Evolutionary conservation across 2,888 invertebrate genomes (phyloP).

Genomic region (Lasius fuliginosus): DNA sequence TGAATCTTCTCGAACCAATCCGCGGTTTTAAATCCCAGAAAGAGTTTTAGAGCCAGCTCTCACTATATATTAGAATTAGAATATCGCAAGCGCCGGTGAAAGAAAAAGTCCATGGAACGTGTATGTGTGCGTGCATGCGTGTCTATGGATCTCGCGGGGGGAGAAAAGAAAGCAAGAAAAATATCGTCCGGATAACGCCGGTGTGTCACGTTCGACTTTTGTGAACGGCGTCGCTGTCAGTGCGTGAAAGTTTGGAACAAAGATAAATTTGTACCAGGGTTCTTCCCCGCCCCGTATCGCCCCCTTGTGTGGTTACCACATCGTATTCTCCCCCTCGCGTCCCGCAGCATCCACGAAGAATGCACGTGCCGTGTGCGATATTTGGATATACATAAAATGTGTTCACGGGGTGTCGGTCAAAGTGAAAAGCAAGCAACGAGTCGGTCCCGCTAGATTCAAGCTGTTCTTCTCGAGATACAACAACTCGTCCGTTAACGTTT

Average conservation of each 20-base stretch:
- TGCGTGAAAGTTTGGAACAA: constrained; percentile 83
- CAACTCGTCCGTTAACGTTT: constrained; percentile 3
- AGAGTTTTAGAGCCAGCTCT: background rate
- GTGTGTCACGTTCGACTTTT: constrained; percentile 63
- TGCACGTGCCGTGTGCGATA: constrained; percentile 13
- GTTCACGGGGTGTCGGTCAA: constrained; percentile 57
- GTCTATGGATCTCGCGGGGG: background rate
- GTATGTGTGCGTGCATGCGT: background rate
- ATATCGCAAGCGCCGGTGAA: background rate
- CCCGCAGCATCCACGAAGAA: constrained; percentile 15
- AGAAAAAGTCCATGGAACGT: background rate
- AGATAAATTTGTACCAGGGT: constrained; percentile 81
- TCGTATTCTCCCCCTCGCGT: constrained; percentile 58
- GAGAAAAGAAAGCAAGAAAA: constrained; percentile 59
- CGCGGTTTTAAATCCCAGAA: background rate
- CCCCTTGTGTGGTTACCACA: constrained; percentile 73
- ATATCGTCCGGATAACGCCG: constrained; percentile 65
- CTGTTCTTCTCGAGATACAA: constrained; percentile 11
- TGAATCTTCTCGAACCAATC: background rate
- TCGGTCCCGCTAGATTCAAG: background rate
- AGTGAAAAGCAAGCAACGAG: constrained; percentile 42
- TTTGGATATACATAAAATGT: constrained; percentile 62
- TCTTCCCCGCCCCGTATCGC: constrained; percentile 60
- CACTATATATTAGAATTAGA: too few species aligned
- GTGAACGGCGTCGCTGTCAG: constrained; percentile 72